Percentiles rank a stretch among this genome's conserved stretches.
Evolutionary conservation across 2,888 invertebrate species (phyloP).

Genomic region (Eupithecia subfuscata): DNA sequence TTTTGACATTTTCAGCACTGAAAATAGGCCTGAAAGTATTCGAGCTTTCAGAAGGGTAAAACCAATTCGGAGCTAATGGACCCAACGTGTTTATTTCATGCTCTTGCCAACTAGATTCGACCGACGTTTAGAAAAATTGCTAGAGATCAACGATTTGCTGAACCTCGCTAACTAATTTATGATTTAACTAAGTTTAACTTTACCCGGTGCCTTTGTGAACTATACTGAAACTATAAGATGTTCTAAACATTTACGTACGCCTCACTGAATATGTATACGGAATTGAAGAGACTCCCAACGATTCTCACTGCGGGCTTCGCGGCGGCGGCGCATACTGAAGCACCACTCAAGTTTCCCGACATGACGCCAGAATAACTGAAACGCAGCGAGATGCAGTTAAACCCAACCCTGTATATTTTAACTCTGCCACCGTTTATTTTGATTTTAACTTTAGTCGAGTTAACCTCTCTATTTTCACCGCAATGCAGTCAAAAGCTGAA

Average conservation of each 20-base stretch:
- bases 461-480: slow-evolving; percentile 8
- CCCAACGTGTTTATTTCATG: neutral
- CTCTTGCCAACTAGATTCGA: slow-evolving; percentile 13
- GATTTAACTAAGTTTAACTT: neutral
- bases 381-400: slow-evolving; percentile 44
- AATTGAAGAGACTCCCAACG: slow-evolving; percentile 33
- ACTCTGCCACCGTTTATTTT: neutral
- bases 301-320: slow-evolving; percentile 38
- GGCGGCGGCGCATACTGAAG: slow-evolving; percentile 41
- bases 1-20: slow-evolving; percentile 34
- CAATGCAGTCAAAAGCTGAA: slow-evolving; percentile 17
- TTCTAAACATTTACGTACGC: slow-evolving; percentile 30
- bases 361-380: slow-evolving; percentile 49
- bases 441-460: neutral
- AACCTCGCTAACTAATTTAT: neutral
- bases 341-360: slow-evolving; percentile 51
- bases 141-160: neutral
- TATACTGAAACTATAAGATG: slow-evolving; percentile 13
- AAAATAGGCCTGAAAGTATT: slow-evolving; percentile 31
- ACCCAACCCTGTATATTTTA: slow-evolving; percentile 9
- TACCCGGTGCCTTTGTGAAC: slow-evolving; percentile 1
- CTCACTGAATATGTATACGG: slow-evolving; percentile 31
- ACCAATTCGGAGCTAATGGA: slow-evolving; percentile 29
- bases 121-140: neutral
- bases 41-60: slow-evolving; percentile 25